Evolutionary conservation across 1,140 invertebrate species (phyloP), one percentile per base, ranked within the genome.

Genomic region (Drosophila pruinosa): DNA sequence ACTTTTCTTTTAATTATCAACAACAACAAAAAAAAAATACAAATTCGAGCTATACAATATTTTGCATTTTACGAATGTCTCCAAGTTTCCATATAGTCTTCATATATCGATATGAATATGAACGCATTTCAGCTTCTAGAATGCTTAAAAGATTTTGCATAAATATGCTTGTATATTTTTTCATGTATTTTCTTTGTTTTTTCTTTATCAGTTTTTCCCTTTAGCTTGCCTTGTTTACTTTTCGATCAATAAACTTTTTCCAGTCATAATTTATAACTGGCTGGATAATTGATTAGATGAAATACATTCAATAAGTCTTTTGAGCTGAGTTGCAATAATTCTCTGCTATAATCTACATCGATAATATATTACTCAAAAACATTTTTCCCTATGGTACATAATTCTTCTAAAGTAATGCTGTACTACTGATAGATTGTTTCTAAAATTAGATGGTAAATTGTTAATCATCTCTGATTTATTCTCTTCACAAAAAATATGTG

Each of bases 51-150:
- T 28, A 43, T 14, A 31, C 12, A 22, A 36, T 50, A 31, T 31
- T 72, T 77, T 77, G 43, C 45, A 69, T 65, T 65, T 58, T 21
- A 48, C 24, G 43, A 47, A 47, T 47, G 43, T 47, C 43, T 47
- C 22, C 12, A 14, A 47, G 22, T 47, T 26, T 24, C 17, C 14
- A 28, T n/a, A 39, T 38, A 48, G 43, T 24, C 43, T 47, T 47
- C 43, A 47, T 47, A 47, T 47, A 47, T 19, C 21, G 7, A 47
- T 26, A 47, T 47, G 43, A 47, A 24, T 26, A 47, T 19, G 52
- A 65, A 21, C 31, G 53, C 22, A 57, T 57, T 65, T 64, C 50
- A 64, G 52, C 61, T 64, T 50, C 61, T 64, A 53, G 68, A 52
- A 58, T 65, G 61, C 52, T 67, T 58, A 12, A 58, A 15, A 59